Base-by-base conservation (phyloP, 2,113 vertebrate genomes). In the Etia nguti region DNA sequence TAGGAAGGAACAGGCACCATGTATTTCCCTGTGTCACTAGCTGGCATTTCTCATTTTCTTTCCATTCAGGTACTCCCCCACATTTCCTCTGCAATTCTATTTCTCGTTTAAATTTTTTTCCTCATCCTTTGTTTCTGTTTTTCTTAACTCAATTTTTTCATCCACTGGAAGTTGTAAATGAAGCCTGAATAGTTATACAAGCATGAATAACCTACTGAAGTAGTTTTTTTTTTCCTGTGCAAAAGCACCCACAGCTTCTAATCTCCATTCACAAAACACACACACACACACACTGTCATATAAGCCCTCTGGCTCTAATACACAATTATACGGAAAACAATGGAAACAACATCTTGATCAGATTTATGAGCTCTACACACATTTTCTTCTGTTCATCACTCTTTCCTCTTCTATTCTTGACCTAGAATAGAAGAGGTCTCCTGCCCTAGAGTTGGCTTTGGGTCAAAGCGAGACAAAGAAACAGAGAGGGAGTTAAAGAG, bases 301-400 rank as follows among this genome's bases (percentile, higher is more conserved):
- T 70, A 6, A 43, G n/a, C 26, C 41, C 4, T 56, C 62, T 29
- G 43, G 65, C 75, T 79, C 82, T 52, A 83, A 85, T 13, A 62
- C 55, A 88, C 22, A 79, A 86, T 84, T 81, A 89, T 82, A 62
- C 34, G 41, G 79, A 83, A 31, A 57, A 92, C 80, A 91, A 88
- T 80, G 34, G 55, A 62, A 77, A 68, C 34, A 82, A 57, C 77
- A 81, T 88, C 60, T 48, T 77, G 26, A 88, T n/a, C 56, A 81
- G 80, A 65, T 82, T 88, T 57, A 60, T 85, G 75, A 80, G 60
- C 86, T 31, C 90, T 38, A 38, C 81, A 79, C 62, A 68, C 50
- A 36, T 81, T 65, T 52, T 75, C 81, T 77, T 36, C 38, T 75
- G 13, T 38, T 6, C 31, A 5, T 79, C 56, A 43, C 38, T 38